A percentile compares a stretch with the other conserved stretches of the same genome.
These are phyloP conservation scores for Drosophila aff. DNA, from an alignment of 1,140 invertebrate genomes.

Conservation along the genomic window DNA sequence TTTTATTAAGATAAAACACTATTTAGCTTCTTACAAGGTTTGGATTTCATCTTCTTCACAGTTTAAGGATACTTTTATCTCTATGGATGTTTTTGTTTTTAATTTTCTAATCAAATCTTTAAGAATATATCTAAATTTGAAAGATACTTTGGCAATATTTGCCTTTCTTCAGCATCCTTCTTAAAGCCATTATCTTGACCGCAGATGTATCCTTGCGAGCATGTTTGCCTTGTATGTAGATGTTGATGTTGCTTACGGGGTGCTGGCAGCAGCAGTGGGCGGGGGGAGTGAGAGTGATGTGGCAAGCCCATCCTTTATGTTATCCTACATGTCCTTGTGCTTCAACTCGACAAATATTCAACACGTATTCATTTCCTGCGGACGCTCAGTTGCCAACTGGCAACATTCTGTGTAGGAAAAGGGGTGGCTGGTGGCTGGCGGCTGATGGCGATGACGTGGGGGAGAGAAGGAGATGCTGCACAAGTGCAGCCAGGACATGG, in stretches of 20 bases:
- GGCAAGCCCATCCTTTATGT: conserved; percentile 47
- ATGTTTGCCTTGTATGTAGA: conserved; percentile 55
- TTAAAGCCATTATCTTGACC: conserved; percentile 20
- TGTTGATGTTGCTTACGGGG: conserved; percentile 38
- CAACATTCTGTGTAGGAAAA: conserved; percentile 59
- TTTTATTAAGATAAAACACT: too few relatives aligned
- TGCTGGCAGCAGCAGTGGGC: neutral
- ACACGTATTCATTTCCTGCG: conserved; percentile 83
- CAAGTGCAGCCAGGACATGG: conserved; percentile 76
- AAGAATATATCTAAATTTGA: too few relatives aligned
- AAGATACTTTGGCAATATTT: neutral
- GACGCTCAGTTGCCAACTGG: conserved; percentile 79
- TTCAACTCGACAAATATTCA: conserved; percentile 83
- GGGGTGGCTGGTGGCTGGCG: neutral
- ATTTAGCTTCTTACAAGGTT: too few relatives aligned
- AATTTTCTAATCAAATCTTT: neutral
- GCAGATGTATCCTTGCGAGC: conserved; percentile 13
- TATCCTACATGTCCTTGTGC: conserved; percentile 70
- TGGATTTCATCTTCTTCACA: neutral
- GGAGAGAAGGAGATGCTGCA: conserved; percentile 55
- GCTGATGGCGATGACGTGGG: conserved; percentile 14
- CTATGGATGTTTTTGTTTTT: too few relatives aligned
- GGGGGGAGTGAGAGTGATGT: conserved; percentile 30
- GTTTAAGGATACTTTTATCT: neutral
- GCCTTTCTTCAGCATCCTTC: too few relatives aligned